These are phyloP conservation scores for Drosophila sulfurigaster DNA, from an alignment of 1,140 invertebrate species.

Conservation along the genomic window DNA sequence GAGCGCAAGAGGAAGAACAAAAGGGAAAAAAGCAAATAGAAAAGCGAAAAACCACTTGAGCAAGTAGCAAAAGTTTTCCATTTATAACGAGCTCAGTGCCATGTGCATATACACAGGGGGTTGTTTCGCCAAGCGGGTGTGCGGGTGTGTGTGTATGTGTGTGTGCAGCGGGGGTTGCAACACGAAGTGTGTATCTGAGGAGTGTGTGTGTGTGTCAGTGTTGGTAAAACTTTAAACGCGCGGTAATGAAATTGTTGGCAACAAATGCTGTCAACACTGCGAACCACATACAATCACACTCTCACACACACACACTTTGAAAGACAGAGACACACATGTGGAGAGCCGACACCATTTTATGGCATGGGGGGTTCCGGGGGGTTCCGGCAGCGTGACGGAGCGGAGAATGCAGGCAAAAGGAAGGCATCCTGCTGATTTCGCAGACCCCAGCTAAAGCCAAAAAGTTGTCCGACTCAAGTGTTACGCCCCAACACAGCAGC, in stretches of 20 bases:
- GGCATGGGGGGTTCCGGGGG: constrained; percentile 44
- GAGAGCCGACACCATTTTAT: constrained; percentile 65
- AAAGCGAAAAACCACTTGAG: constrained; percentile 73
- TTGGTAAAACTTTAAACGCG: constrained; percentile 79
- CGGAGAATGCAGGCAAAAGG: constrained; percentile 6
- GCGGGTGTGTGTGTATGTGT: no score
- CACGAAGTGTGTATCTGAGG: constrained; percentile 10
- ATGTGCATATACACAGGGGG: constrained; percentile 36
- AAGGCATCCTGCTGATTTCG: constrained; percentile 64
- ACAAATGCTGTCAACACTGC: constrained; percentile 72
- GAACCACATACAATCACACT: constrained; percentile 27
- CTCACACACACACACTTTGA: constrained; percentile 15
- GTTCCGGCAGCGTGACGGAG: constrained; percentile 1
- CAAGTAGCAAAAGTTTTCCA: constrained; percentile 80
- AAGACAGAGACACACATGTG: constrained; percentile 9
- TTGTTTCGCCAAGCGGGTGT: constrained; percentile 13
- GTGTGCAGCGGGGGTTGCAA: constrained; percentile 30
- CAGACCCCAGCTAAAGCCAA: constrained; percentile 58
- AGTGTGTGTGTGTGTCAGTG: constrained; percentile 40
- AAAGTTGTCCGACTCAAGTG: constrained; percentile 70
- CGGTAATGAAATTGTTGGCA: constrained; percentile 81
- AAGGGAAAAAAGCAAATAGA: constrained; percentile 39
- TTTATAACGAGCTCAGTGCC: constrained; percentile 78
- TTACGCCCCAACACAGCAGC: constrained; percentile 36
- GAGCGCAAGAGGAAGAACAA: constrained; percentile 5